phyloP scores from a whole-genome alignment of 1,140 invertebrate species.

The Papilio polyxenes region DNA sequence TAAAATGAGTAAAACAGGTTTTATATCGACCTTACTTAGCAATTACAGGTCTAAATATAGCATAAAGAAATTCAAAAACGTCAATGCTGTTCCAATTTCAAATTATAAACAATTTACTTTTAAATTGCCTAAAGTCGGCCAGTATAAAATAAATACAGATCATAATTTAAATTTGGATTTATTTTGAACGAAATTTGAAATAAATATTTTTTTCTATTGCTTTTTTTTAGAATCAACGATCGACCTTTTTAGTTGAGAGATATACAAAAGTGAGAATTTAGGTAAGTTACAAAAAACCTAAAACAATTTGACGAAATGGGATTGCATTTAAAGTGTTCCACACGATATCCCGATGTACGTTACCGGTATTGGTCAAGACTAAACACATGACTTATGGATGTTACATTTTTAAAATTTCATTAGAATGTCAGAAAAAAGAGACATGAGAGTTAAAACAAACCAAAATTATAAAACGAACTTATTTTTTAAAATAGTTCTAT shows the following conservation, averaged over 20 bases:
- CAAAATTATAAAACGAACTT: too few species aligned
- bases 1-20: not conserved
- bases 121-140: not conserved
- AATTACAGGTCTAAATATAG: not conserved
- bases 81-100: slow-evolving; percentile 1
- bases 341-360: not conserved
- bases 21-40: not conserved
- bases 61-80: not conserved
- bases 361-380: not conserved
- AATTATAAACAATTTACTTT: not conserved
- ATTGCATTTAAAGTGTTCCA: not conserved
- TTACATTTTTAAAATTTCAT: not conserved
- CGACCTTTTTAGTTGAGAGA: not conserved
- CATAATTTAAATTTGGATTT: not conserved
- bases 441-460: too few species aligned
- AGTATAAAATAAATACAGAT: not conserved
- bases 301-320: not conserved
- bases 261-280: not conserved
- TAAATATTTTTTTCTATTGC: too few species aligned
- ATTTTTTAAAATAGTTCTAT: too few species aligned
- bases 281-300: not conserved
- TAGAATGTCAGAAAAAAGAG: not conserved
- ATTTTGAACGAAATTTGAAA: not conserved
- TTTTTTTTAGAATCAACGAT: not conserved
- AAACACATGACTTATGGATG: not conserved